These are phyloP conservation scores for Cheilosia vernalis DNA, from an alignment of 2,888 invertebrate species.

Conservation along the genomic window DNA sequence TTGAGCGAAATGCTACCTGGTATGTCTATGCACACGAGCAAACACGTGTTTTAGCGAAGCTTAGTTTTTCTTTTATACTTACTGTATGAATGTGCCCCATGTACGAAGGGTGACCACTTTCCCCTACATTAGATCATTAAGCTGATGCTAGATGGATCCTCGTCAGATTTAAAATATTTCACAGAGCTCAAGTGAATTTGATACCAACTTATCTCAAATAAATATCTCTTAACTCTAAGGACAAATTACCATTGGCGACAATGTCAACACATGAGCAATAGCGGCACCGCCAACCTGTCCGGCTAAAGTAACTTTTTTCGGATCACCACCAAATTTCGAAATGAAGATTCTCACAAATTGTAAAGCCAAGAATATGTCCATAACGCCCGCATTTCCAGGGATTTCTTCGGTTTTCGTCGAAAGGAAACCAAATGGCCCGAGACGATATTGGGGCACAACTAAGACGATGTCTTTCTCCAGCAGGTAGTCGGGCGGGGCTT, in stretches of 20 bases:
- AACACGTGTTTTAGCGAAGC: too few relatives aligned
- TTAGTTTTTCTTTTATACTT: too few relatives aligned
- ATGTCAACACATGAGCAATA: conserved; percentile 83
- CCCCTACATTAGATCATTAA: background rate
- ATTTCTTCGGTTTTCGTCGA: conserved; percentile 84
- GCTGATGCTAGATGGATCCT: too few relatives aligned
- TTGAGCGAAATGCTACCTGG: too few relatives aligned
- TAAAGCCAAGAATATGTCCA: conserved; percentile 84
- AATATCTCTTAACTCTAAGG: too few relatives aligned
- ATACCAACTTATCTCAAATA: too few relatives aligned
- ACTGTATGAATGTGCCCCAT: too few relatives aligned
- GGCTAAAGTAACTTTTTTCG: conserved; percentile 83
- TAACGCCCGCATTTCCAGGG: conserved; percentile 85
- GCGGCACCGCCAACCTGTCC: conserved; percentile 85
- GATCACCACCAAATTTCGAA: conserved; percentile 84
- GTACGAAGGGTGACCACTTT: too few relatives aligned
- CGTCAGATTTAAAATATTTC: too few relatives aligned
- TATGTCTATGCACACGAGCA: too few relatives aligned
- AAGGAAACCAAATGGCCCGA: conserved; percentile 85
- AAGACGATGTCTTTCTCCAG: conserved; percentile 84
- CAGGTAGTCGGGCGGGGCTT: conserved; percentile 82
- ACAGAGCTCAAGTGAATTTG: too few relatives aligned
- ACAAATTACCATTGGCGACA: conserved; percentile 80
- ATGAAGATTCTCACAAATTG: conserved; percentile 81
- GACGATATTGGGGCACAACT: conserved; percentile 82